phyloP scores from a whole-genome alignment of 2,888 invertebrate genomes.

The Callimorpha dominula region DNA sequence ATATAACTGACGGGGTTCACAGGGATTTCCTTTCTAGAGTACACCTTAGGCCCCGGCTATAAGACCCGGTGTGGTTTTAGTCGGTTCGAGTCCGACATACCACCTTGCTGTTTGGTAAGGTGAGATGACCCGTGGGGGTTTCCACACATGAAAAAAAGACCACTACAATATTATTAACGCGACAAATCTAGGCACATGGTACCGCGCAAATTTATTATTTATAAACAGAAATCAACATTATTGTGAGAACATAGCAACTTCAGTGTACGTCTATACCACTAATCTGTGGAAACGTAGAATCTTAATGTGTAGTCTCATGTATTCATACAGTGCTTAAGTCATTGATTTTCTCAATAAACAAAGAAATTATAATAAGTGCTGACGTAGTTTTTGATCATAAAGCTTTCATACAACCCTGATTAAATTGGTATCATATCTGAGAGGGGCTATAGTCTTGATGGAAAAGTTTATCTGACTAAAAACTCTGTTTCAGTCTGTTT shows the following conservation, averaged over 20 bases:
- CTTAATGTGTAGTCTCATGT: not conserved
- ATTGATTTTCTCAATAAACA: constrained; percentile 2
- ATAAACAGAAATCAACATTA: not conserved
- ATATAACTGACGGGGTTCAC: too few species aligned
- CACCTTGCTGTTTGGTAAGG: too few species aligned
- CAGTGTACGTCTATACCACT: not conserved
- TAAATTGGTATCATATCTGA: not conserved
- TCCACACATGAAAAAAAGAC: too few species aligned
- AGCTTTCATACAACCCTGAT: not conserved
- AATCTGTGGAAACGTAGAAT: constrained; percentile 1
- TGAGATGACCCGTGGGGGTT: too few species aligned
- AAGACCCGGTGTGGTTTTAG: too few species aligned
- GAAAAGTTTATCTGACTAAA: not conserved
- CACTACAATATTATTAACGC: too few species aligned
- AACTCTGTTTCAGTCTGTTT: not conserved
- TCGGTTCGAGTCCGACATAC: too few species aligned
- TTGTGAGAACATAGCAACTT: not conserved
- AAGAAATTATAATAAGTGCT: not conserved
- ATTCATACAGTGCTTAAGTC: not conserved
- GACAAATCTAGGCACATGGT: too few species aligned
- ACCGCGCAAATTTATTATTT: not conserved
- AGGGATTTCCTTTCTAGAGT: too few species aligned
- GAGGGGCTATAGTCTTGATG: not conserved
- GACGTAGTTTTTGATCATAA: not conserved
- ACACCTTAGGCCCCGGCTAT: too few species aligned